These are phyloP conservation scores for Semicossyphus pulcher DNA, from an alignment of 2,113 vertebrate genomes.

Conservation along the genomic window DNA sequence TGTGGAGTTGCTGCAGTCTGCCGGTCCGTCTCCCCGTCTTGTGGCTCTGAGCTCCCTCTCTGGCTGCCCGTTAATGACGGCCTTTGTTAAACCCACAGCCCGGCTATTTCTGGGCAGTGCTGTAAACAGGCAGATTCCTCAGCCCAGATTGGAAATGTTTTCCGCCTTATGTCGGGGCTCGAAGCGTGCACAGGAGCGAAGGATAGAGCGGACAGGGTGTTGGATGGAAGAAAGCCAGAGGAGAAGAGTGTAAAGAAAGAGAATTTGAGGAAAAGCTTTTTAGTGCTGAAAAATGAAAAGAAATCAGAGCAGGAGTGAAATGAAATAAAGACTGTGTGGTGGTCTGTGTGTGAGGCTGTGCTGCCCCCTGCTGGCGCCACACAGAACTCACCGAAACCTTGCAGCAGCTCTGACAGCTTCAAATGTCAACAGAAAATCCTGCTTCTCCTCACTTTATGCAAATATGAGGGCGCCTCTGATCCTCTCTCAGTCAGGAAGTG, in stretches of 20 bases:
- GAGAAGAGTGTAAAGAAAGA: not conserved
- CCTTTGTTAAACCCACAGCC: conserved; percentile 84
- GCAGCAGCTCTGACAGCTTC: conserved; percentile 13
- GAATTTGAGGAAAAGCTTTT: not conserved
- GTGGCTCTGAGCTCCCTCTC: conserved; percentile 59
- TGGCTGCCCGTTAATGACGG: conserved; percentile 75
- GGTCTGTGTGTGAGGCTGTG: conserved; percentile 42
- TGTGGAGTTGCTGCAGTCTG: conserved; percentile 32
- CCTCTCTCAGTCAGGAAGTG: conserved; percentile 48
- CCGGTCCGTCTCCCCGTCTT: conserved; percentile 42
- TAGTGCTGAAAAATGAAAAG: no score
- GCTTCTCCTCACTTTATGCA: conserved; percentile 13
- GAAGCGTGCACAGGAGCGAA: conserved; percentile 1
- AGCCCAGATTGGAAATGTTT: conserved; percentile 78
- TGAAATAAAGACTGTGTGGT: not conserved
- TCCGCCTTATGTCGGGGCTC: conserved; percentile 53
- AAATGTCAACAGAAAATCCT: conserved; percentile 23
- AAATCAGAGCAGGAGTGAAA: not conserved
- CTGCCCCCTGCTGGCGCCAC: conserved; percentile 64
- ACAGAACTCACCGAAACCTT: not conserved
- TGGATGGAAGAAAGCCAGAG: not conserved
- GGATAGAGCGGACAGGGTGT: not conserved
- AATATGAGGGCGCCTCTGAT: not conserved
- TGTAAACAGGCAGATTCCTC: conserved; percentile 84
- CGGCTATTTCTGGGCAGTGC: conserved; percentile 80